Base-by-base conservation (phyloP, 2,888 invertebrate species). In the Drosophila anomelani region DNA sequence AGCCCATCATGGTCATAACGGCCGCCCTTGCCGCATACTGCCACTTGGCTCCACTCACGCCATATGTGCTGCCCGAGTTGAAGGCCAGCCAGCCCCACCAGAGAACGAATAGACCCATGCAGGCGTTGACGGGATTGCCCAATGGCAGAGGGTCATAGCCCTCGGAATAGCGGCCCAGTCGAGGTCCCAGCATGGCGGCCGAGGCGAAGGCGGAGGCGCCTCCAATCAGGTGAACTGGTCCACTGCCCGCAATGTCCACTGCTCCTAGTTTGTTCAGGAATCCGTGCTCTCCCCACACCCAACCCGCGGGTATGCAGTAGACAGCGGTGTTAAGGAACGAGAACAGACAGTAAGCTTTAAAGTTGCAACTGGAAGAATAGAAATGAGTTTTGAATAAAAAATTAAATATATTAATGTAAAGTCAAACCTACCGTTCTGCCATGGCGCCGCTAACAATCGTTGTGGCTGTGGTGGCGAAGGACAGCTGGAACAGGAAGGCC, bases 71-170 rank as follows among this genome's bases (percentile, higher is more conserved):
- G 15, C 98, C 98, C 57, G 98, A 98, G 92, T 98, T 98, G 91
- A 98, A 98, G 0, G 98, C 98, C 60, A 98, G 93, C 98, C 98
- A 98, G 0, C 98, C 98, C 98, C 98, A 98, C 98, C 98, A 98
- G 0, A 98, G 93, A 43, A 98, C 97, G 90, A 98, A 98, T 13
- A 98, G 94, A 0, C 98, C 98, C 95, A 98, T 95, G 34, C 97
- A 96, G 0, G 97, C 97, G 90, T 98, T 98, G 7, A 98, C 98
- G 0, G 98, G 98, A 90, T 95, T 96, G 0, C 98, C 97, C 77
- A 98, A 93, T 0, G 97, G 97, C 49, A 97, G 91, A 0, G 97
- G 95, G 1, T 94, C 95, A 9, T 94, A 94, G 1, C 97, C 97
- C 53, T 95, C 94, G 17, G 97, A 95, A 91, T 97, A 98, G 75